Evolutionary conservation across 2,113 vertebrate species (phyloP).

Genomic region (Orcinus orca): DNA sequence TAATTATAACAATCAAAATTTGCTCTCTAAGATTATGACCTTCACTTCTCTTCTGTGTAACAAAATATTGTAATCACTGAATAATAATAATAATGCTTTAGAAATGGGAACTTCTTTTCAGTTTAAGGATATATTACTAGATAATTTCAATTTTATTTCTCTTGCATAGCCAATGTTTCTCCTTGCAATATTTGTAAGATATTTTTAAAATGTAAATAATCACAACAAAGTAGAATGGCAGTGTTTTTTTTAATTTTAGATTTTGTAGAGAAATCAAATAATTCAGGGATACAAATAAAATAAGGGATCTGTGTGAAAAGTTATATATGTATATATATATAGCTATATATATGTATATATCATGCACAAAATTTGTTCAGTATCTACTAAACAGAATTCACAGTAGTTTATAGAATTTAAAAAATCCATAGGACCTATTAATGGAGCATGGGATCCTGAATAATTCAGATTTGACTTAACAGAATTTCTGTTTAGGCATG

Average conservation of each 20-base stretch:
- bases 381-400: neutral
- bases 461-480: neutral
- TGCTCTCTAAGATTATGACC: neutral
- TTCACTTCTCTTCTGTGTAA: neutral
- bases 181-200: neutral
- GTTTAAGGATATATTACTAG: neutral
- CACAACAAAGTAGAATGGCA: neutral
- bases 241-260: neutral
- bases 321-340: neutral
- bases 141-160: neutral
- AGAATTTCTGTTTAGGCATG: neutral
- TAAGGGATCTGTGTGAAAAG: neutral
- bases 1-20: neutral
- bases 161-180: neutral
- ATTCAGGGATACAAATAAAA: neutral
- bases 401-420: neutral
- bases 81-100: slow-evolving; percentile 18
- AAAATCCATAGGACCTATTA: neutral
- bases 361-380: neutral
- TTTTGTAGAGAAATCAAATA: neutral
- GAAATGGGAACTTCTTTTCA: neutral
- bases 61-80: neutral
- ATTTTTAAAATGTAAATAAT: neutral
- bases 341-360: neutral
- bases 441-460: neutral